Conservation (phyloP, 2,888 invertebrate genomes). For the Notodonta dromedarius region DNA sequence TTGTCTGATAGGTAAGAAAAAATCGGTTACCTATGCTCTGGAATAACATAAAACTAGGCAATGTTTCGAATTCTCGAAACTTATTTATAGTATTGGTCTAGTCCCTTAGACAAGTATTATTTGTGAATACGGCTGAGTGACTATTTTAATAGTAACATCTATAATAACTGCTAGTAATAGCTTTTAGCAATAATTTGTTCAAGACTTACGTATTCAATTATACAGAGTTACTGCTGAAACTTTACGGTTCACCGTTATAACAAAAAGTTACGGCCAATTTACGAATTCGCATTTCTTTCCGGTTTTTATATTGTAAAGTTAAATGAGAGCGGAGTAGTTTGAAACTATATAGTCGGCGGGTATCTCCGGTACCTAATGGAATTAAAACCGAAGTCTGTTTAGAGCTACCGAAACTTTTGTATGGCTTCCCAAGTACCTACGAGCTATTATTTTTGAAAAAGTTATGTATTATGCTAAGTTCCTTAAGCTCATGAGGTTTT, state of each 20-base stretch:
- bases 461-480: constrained; percentile 1
- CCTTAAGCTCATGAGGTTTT: too few species aligned
- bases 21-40: too few species aligned
- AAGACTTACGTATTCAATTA: too few species aligned
- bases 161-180: too few species aligned
- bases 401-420: constrained; percentile 34
- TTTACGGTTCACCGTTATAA: constrained; percentile 30
- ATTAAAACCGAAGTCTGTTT: constrained; percentile 55
- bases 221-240: not conserved
- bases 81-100: too few species aligned
- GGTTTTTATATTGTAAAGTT: constrained; percentile 66
- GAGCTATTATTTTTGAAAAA: constrained; percentile 17
- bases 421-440: constrained; percentile 20
- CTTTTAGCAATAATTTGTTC: too few species aligned
- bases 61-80: too few species aligned
- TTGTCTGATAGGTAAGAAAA: too few species aligned
- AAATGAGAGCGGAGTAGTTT: constrained; percentile 57
- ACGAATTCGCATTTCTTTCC: constrained; percentile 48
- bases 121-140: too few species aligned
- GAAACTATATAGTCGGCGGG: constrained; percentile 42
- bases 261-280: constrained; percentile 55
- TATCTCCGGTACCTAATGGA: constrained; percentile 57
- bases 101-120: too few species aligned
- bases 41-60: too few species aligned
- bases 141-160: too few species aligned